phyloP scores from a whole-genome alignment of 2,797 vertebrate species.

The Gymnothorax reevesii region DNA sequence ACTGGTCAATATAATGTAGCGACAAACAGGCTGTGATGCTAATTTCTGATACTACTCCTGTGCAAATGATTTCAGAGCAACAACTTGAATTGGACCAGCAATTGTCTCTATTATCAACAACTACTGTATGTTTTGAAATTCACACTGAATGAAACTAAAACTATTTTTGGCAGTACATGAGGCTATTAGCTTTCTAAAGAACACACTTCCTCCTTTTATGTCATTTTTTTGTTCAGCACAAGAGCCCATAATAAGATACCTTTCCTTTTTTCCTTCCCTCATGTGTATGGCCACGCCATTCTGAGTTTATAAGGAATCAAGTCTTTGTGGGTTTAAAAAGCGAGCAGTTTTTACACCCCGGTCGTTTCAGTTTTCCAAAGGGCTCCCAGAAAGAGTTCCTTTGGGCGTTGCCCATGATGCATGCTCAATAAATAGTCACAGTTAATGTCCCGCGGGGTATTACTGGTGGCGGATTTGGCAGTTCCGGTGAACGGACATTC shows the following conservation, averaged over 20 bases:
- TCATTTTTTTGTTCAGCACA: constrained; percentile 70
- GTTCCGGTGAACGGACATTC: constrained; percentile 74
- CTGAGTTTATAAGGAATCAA: constrained; percentile 82
- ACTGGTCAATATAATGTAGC: constrained; percentile 83
- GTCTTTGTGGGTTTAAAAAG: constrained; percentile 77
- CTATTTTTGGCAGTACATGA: constrained; percentile 99
- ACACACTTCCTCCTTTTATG: constrained; percentile 85
- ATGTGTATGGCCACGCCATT: constrained; percentile 89
- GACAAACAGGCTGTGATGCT: constrained; percentile 99
- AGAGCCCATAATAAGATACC: constrained; percentile 81
- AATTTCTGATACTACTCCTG: constrained; percentile 97
- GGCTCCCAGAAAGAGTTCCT: constrained; percentile 93
- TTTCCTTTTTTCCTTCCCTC: neutral
- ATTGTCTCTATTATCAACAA: constrained; percentile 97
- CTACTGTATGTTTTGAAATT: constrained; percentile 95
- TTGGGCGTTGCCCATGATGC: constrained; percentile 90
- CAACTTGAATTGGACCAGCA: constrained; percentile 99
- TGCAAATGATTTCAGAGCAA: constrained; percentile 99
- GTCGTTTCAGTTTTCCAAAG: constrained; percentile 88
- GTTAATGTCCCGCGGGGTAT: constrained; percentile 89
- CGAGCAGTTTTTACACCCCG: constrained; percentile 86
- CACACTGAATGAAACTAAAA: constrained; percentile 96
- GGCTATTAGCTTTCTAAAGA: constrained; percentile 91
- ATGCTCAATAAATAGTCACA: constrained; percentile 99
- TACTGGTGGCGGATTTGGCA: constrained; percentile 85